Conservation (phyloP, 64 coral and sea anemone genomes). For the Acropora tenuis region DNA sequence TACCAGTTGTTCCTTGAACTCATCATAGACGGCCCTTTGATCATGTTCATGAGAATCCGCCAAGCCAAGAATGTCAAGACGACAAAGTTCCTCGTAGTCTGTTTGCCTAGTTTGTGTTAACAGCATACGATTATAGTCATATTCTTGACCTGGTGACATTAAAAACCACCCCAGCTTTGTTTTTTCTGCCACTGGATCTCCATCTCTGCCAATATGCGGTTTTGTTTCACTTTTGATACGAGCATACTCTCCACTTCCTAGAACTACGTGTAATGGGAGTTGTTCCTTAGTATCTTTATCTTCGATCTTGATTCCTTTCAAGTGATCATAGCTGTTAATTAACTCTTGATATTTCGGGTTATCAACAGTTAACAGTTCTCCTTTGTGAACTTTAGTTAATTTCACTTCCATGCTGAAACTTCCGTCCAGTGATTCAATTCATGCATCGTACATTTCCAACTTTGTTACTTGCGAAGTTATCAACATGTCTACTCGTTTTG, state of each 20-base stretch:
- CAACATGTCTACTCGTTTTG: neutral
- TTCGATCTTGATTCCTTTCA: conserved; percentile 56
- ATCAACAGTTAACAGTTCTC: conserved; percentile 57
- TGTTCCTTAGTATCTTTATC: conserved; percentile 24
- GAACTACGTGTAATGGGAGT: conserved; percentile 61
- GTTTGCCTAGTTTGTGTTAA: neutral
- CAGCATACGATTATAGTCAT: neutral
- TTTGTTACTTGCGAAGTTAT: conserved; percentile 2
- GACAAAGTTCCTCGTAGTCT: conserved; percentile 21
- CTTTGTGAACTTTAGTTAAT: conserved; percentile 59
- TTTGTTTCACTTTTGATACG: conserved; percentile 8
- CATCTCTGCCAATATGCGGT: conserved; percentile 17
- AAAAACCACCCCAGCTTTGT: conserved; percentile 63
- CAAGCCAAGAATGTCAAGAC: conserved; percentile 29
- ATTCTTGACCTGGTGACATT: neutral
- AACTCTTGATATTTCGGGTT: conserved; percentile 65
- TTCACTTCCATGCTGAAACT: conserved; percentile 60
- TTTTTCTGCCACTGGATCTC: conserved; percentile 46
- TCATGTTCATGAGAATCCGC: neutral
- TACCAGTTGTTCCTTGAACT: conserved; percentile 1
- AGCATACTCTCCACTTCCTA: conserved; percentile 36
- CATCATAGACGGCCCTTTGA: neutral
- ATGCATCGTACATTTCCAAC: conserved; percentile 28
- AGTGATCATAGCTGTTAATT: conserved; percentile 29
- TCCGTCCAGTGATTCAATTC: conserved; percentile 11